Evolutionary conservation across 2,113 vertebrate species (phyloP), one percentile per base, ranked within the genome.

Genomic region (Tachuris rubrigastra): DNA sequence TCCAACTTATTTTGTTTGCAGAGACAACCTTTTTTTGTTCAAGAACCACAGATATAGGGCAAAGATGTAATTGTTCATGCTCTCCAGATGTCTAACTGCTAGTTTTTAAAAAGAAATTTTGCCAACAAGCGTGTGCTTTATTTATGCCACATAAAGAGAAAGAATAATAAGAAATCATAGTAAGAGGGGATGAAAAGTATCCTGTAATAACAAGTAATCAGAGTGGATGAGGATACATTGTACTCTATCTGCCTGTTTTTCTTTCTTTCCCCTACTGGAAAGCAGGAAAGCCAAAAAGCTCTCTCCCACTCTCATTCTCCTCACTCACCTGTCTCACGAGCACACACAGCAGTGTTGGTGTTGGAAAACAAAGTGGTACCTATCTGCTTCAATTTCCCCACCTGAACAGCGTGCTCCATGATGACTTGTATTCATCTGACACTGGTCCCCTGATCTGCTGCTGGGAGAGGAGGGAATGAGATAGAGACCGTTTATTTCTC

Each of bases 341-440:
- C 21, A 77, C 27, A 33, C 6, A 28, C 5, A 74, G 37, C 28
- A 63, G 30, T 20, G 28, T 4, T 72, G 2, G 1, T 62, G 53
- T 19, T 63, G n/a, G 65, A 71, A 89, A 85, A 74, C 11, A 55
- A 78, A 53, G 14, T 2, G 0, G 25, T 83, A 24, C 9, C 22
- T 25, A 14, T 59, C 39, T 33, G 21, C 24, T 89, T 84, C 27
- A n/a, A 8, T 77, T 84, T 63, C 33, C 14, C 8, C 25, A 22
- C 4, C 3, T 33, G 28, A 93, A 49, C 17, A 33, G 14, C 0
- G 0, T 2, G 2, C 5, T 71, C 44, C 33, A 15, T 4, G 10
- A 16, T 76, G 62, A 79, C 37, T 35, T 33, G 9, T 25, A 30
- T 44, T 52, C 20, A 55, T 46, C 74, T 55, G 18, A 10, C 35